Evolutionary conservation across 2,797 vertebrate species (phyloP), one percentile per base, ranked within the genome.

Genomic region (Melanotaenia maccullochi): DNA sequence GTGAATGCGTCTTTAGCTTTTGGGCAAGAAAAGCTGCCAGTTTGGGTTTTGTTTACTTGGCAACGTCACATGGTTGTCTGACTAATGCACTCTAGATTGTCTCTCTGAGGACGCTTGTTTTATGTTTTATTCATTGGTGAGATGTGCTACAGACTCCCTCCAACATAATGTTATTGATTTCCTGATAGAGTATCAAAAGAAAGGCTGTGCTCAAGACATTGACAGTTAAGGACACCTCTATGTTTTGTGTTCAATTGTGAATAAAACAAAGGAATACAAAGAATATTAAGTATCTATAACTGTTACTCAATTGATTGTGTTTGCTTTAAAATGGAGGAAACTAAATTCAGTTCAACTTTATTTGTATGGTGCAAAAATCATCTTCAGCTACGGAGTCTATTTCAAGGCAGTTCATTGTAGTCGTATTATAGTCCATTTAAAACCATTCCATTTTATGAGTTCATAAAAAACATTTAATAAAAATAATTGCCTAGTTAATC

Each of bases 41-140:
- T 92, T 86, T 87, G 74, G 80, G 83, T 88, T 90, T 89, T 93
- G 87, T 94, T 91, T 91, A 90, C 85, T 93, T 91, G 90, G 90
- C 91, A 92, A 85, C 79, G 84, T 89, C 86, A 89, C 80, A 79
- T 65, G 12, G 56, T 75, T 79, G 90, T 87, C 86, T 89, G 90
- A 92, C 89, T 89, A 91, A 93, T 89, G 88, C 89, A 83, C 87
- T 91, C 87, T 84, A 78, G 85, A 89, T 86, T 69, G 85, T 90
- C 82, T 93, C 90, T 92, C 82, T 63, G 55, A 87, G 84, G 89
- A 89, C 83, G 71, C 86, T 86, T 69, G 85, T 86, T 89, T 73
- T 77, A 90, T 92, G 91, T 91, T 90, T 85, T 89, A 92, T 89
- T 90, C 87, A 93, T 89, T 52, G 74, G 51, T 78, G 83, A 84